Percentiles rank a stretch among this genome's conserved stretches.
These are phyloP conservation scores for Gallinago nigripennis DNA, from an alignment of 2,797 vertebrate species.

Conservation along the genomic window DNA sequence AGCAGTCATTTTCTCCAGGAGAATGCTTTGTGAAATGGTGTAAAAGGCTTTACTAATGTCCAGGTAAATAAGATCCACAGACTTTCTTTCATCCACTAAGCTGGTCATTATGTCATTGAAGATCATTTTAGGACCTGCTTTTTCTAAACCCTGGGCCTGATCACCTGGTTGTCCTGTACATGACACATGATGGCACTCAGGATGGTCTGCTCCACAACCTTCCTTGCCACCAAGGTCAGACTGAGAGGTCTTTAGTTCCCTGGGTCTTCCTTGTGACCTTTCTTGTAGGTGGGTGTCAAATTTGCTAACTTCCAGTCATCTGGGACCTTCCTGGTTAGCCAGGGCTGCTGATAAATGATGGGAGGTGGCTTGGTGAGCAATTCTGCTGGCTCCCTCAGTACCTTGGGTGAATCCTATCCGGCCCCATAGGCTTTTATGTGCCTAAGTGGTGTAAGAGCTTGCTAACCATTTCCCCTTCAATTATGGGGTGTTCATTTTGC, in stretches of 20 bases:
- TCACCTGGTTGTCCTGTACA: background rate
- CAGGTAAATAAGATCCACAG: background rate
- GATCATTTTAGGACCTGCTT: background rate
- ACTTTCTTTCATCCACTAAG: background rate
- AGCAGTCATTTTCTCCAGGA: background rate
- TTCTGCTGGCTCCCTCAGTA: background rate
- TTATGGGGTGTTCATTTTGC: background rate
- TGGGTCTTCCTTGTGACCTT: background rate
- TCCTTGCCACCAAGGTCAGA: background rate
- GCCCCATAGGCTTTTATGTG: background rate
- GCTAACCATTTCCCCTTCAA: background rate
- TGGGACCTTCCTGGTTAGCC: background rate
- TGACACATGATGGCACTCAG: background rate
- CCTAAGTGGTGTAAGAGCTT: background rate
- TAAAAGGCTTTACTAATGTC: background rate
- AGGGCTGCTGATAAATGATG: background rate
- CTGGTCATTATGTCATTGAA: background rate
- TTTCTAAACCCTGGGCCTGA: background rate
- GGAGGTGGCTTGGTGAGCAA: background rate
- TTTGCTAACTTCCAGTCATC: background rate
- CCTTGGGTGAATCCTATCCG: background rate
- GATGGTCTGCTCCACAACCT: background rate
- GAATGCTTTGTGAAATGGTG: background rate
- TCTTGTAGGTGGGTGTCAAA: background rate
- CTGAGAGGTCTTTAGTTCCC: background rate